phyloP scores from a whole-genome alignment of 2,888 invertebrate species.

The Gymnoscelis rufifasciata region DNA sequence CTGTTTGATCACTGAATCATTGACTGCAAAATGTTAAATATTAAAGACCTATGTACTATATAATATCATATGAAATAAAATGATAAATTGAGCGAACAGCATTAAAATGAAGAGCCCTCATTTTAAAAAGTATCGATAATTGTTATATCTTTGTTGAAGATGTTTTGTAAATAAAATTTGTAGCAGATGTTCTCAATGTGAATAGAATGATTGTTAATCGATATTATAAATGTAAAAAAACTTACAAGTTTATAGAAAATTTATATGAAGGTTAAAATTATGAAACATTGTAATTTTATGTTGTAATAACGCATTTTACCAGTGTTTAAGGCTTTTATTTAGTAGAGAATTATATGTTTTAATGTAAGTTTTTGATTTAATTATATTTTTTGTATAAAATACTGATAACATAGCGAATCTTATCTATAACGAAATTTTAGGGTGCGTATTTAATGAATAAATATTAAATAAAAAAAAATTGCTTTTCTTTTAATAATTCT shows the following conservation, averaged over 20 bases:
- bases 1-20: slow-evolving; percentile 53
- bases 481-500: no score
- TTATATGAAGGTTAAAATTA: slow-evolving; percentile 18
- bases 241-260: slow-evolving; percentile 28
- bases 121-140: slow-evolving; percentile 55
- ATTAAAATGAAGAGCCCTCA: slow-evolving; percentile 71
- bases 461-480: no score
- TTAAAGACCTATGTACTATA: no score
- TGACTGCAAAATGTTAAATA: no score
- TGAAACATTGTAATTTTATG: slow-evolving; percentile 19
- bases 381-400: slow-evolving; percentile 21
- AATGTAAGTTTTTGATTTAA: background rate
- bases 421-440: slow-evolving; percentile 23
- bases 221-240: slow-evolving; percentile 19
- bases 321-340: slow-evolving; percentile 23
- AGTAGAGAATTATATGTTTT: slow-evolving; percentile 6
- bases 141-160: slow-evolving; percentile 3
- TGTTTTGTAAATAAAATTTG: slow-evolving; percentile 13
- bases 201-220: slow-evolving; percentile 20
- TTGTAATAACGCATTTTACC: slow-evolving; percentile 20
- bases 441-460: slow-evolving; percentile 27
- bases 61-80: no score
- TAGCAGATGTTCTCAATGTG: slow-evolving; percentile 14
- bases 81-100: slow-evolving; percentile 52
- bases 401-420: slow-evolving; percentile 22